These are phyloP conservation scores for Petrocephalus zakoni DNA, from an alignment of 2,113 vertebrate genomes.

Conservation along the genomic window DNA sequence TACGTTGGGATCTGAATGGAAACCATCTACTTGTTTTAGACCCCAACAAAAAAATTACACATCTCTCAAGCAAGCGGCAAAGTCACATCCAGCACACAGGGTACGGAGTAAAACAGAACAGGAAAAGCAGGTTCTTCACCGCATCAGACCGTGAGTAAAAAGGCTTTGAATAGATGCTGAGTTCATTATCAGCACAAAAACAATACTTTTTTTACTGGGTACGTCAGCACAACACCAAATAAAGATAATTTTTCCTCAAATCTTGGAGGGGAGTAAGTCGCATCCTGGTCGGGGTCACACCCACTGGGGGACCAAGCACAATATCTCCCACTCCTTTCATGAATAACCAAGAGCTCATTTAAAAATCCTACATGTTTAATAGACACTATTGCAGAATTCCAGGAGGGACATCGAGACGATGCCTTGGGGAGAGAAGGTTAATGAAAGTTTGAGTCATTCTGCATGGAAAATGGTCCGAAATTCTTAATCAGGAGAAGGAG, in stretches of 20 bases:
- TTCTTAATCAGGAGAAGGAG: constrained; percentile 11
- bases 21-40: background rate
- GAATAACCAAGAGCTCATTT: constrained; percentile 17
- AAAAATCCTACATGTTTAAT: constrained; percentile 21
- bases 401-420: background rate
- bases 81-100: background rate
- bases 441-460: constrained; percentile 18
- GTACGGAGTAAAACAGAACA: background rate
- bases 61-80: background rate
- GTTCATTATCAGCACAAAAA: background rate
- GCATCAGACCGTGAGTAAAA: background rate
- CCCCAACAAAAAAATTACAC: background rate
- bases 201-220: background rate
- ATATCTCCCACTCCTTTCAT: background rate
- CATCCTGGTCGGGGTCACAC: background rate
- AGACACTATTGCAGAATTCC: constrained; percentile 5
- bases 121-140: background rate
- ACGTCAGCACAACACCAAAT: background rate
- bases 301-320: background rate
- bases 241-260: background rate
- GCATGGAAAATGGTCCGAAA: constrained; percentile 15
- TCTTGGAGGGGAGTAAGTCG: background rate
- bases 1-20: background rate
- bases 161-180: background rate
- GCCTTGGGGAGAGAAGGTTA: constrained; percentile 17